Percentiles rank a stretch among this genome's conserved stretches.
phyloP scores from a whole-genome alignment of 2,797 vertebrate species.

The Coregonus ussuriensis region DNA sequence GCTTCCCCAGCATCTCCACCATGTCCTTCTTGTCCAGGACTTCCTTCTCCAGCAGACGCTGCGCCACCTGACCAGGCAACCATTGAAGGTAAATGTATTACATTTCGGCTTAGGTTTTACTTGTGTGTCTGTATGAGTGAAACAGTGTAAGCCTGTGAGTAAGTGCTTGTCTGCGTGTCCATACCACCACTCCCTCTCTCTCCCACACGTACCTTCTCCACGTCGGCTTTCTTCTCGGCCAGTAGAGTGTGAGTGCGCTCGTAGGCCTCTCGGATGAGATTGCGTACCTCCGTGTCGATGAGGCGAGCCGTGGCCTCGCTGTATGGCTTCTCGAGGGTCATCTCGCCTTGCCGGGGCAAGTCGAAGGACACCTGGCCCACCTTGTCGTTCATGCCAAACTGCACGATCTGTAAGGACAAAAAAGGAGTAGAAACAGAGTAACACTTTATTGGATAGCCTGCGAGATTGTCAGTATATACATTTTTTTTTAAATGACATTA shows the following conservation, averaged over 20 bases:
- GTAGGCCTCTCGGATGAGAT: slow-evolving; percentile 85
- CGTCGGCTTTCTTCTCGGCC: slow-evolving; percentile 83
- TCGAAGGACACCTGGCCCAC: slow-evolving; percentile 98
- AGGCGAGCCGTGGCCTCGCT: slow-evolving; percentile 92
- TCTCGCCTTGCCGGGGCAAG: slow-evolving; percentile 90
- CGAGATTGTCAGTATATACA: not conserved
- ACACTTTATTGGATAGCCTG: not conserved
- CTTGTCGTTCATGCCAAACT: slow-evolving; percentile 96
- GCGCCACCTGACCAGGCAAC: slow-evolving; percentile 80
- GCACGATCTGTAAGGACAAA: slow-evolving; percentile 83
- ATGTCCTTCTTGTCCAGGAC: slow-evolving; percentile 94
- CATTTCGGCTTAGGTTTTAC: slow-evolving; percentile 5
- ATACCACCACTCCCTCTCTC: not conserved
- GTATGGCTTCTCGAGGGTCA: slow-evolving; percentile 95
- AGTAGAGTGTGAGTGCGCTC: slow-evolving; percentile 82
- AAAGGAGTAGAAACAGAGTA: not conserved
- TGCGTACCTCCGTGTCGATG: slow-evolving; percentile 90
- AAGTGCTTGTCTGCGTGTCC: not conserved
- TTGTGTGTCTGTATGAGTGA: not conserved
- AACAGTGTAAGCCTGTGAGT: not conserved
- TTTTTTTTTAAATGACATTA: too few relatives aligned
- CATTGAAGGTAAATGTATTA: slow-evolving; percentile 29
- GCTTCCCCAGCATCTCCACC: slow-evolving; percentile 87
- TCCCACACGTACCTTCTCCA: slow-evolving; percentile 85
- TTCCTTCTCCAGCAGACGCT: slow-evolving; percentile 90